These are phyloP conservation scores for Pedicia rivosa DNA, from an alignment of 2,888 invertebrate species.

Conservation along the genomic window DNA sequence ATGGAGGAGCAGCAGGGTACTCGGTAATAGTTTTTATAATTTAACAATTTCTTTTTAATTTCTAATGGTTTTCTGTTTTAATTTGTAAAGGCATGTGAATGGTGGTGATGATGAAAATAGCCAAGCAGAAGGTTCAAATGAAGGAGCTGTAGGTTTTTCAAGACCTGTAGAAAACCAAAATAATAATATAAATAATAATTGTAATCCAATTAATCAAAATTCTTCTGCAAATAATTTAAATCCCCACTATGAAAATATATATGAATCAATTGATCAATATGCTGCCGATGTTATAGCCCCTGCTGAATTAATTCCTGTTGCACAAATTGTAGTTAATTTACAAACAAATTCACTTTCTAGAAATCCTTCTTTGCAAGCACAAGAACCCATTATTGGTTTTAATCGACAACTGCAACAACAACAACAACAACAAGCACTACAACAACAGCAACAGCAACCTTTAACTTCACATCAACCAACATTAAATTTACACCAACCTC, in stretches of 20 bases:
- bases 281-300: conserved; percentile 20
- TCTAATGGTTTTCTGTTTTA: not conserved
- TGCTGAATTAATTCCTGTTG: conserved; percentile 18
- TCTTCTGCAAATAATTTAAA: conserved; percentile 18
- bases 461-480: not conserved
- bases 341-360: not conserved
- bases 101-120: conserved; percentile 35
- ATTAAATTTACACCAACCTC: conserved; percentile 1
- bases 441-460: conserved; percentile 2
- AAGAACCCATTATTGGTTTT: too few species aligned
- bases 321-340: conserved; percentile 1
- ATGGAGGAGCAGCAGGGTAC: conserved; percentile 41
- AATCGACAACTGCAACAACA: conserved; percentile 3
- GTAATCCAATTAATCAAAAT: conserved; percentile 13
- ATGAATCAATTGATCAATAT: conserved; percentile 34
- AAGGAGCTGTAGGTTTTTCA: conserved; percentile 35
- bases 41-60: not conserved
- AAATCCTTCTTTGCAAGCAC: too few species aligned
- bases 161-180: conserved; percentile 12
- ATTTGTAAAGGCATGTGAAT: conserved; percentile 28
- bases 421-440: conserved; percentile 4
- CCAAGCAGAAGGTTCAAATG: conserved; percentile 37
- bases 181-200: conserved; percentile 14
- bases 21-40: conserved; percentile 24
- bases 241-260: conserved; percentile 36